Evolutionary conservation across 53 echinoderm and acorn worm genomes (phyloP).

Genomic region (Apostichopus leukothele): DNA sequence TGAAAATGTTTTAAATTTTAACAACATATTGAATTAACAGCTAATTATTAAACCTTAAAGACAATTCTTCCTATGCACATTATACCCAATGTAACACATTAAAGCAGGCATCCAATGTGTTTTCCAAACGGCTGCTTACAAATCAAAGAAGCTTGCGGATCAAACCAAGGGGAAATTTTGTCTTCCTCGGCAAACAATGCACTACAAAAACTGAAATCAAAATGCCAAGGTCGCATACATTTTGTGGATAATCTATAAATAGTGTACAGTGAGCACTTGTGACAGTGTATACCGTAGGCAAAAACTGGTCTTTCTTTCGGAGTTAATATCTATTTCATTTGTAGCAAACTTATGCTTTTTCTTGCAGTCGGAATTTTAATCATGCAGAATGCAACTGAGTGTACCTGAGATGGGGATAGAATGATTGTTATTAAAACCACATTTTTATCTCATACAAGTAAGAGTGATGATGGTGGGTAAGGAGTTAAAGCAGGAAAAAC

Average conservation of each 20-base stretch:
- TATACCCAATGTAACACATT: background rate
- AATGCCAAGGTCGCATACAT: slow-evolving; percentile 39
- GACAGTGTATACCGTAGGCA: background rate
- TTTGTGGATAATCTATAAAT: slow-evolving; percentile 22
- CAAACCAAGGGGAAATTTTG: slow-evolving; percentile 3
- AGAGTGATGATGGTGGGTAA: no score
- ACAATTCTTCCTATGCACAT: background rate
- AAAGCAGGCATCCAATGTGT: background rate
- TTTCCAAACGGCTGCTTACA: background rate
- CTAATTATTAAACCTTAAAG: no score
- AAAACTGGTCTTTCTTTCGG: background rate
- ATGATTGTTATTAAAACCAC: background rate
- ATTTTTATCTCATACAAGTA: background rate
- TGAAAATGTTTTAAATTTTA: background rate
- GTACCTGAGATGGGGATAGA: background rate
- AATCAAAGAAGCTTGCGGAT: background rate
- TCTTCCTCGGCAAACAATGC: background rate
- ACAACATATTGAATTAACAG: no score
- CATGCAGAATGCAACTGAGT: background rate
- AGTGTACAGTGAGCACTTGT: background rate
- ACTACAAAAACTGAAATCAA: slow-evolving; percentile 16
- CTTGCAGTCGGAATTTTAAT: background rate
- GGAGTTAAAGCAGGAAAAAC: no score
- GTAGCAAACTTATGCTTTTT: background rate
- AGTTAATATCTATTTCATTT: background rate